Evolutionary conservation across 37 sponge, comb jelly and placozoan species (phyloP), one percentile per base, ranked within the genome.

Genomic region (Aplysina aerophoba): DNA sequence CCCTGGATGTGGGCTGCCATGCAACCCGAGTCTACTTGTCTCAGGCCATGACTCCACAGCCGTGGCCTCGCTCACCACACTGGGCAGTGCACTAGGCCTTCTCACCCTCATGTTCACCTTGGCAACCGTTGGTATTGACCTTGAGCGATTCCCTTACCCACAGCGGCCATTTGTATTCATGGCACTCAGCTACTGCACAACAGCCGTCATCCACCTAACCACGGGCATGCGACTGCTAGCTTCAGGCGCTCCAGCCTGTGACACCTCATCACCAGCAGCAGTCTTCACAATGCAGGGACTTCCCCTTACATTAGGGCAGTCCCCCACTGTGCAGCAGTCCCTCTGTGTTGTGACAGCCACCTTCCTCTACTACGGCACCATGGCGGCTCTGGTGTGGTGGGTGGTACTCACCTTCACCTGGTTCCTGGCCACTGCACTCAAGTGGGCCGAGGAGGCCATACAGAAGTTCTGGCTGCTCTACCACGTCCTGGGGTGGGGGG

Each of bases 401-500:
- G 93, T 94, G 30, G 79, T 97, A 6, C 86, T 97, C 59, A 92
- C 96, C 19, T 64, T 97, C 59, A 97, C 97, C 35, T 97, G 97
- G 97, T 94, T 94, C 85, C 81, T 97, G 60, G 97, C 97, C 31
- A 93, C 97, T 31, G 81, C 85, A 4, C 85, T 97, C 40, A 97
- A 97, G 72, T 97, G 97, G 97, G 95, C 95, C 0, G 93, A 94
- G 50, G 97, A 97, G 66, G 95, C 97, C 13, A 90, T 97, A 3
- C 93, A 86, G 20, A 79, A 86, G 21, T 69, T 90, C 40, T 92
- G 95, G 87, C 56, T 90, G 5, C 88, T 91, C 64, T 97, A 92
- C 81, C 97, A 97, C 87, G 72, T 73, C 22, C 22, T 97, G 0
- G 93, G 93, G 19, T 97, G 97, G 97, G 73, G 92, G 41, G 41